phyloP scores from a whole-genome alignment of 2,797 vertebrate genomes.

The Mionectes olivaceus region DNA sequence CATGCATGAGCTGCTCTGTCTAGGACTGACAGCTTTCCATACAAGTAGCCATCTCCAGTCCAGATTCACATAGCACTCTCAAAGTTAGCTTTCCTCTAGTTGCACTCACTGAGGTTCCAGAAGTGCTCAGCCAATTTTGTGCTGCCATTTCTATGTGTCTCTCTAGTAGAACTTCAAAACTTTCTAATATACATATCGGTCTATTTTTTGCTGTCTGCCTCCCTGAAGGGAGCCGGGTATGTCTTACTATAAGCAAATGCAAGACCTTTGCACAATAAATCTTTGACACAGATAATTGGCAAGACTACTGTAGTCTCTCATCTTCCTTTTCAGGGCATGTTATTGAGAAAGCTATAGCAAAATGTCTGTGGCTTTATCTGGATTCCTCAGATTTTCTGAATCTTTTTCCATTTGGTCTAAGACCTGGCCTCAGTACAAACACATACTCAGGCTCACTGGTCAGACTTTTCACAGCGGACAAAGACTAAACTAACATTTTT shows the following conservation, averaged over 20 bases:
- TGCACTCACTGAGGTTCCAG: not conserved
- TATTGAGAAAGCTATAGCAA: constrained; percentile 56
- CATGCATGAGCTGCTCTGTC: not conserved
- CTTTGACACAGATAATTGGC: constrained; percentile 47
- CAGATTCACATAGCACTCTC: not conserved
- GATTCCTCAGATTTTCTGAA: constrained; percentile 68
- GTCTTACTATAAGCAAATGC: constrained; percentile 38
- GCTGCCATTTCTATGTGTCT: not conserved
- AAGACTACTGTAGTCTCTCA: constrained; percentile 40
- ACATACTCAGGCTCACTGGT: constrained; percentile 22
- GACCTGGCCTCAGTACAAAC: constrained; percentile 45
- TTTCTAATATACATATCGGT: not conserved
- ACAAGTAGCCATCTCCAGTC: not conserved
- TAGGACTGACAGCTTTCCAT: not conserved
- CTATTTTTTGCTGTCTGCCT: constrained; percentile 27
- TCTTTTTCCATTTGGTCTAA: not conserved
- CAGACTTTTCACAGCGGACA: not conserved
- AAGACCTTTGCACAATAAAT: constrained; percentile 50
- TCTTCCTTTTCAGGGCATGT: constrained; percentile 64
- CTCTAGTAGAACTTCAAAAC: not conserved
- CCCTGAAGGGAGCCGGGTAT: constrained; percentile 10
- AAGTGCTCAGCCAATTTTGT: not conserved
- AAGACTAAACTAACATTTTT: constrained; percentile 24
- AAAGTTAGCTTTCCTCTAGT: not conserved
- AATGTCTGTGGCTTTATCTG: constrained; percentile 56